A percentile compares a stretch with the other conserved stretches of the same genome.
Conservation (phyloP, 2,797 vertebrate genomes). For the Hafferia zeledoni region DNA sequence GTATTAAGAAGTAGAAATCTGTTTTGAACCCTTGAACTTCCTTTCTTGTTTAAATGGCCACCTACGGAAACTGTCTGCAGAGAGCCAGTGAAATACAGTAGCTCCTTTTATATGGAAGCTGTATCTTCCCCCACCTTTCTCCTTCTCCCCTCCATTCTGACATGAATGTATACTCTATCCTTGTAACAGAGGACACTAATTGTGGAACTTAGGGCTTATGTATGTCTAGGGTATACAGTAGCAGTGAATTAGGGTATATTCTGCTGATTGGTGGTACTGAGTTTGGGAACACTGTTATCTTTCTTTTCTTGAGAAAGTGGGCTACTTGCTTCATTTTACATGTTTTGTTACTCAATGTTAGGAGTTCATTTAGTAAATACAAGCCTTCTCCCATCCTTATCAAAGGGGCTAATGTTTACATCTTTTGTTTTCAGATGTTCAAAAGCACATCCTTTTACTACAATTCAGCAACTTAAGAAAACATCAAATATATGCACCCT, state of each 20-base stretch:
- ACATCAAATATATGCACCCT: neutral
- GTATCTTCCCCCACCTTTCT: constrained; percentile 23
- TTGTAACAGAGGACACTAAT: constrained; percentile 60
- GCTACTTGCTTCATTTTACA: constrained; percentile 47
- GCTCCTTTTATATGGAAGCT: constrained; percentile 71
- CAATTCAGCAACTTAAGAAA: neutral
- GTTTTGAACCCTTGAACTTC: constrained; percentile 79
- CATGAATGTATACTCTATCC: constrained; percentile 59
- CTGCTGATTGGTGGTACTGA: constrained; percentile 41
- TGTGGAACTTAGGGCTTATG: constrained; percentile 48
- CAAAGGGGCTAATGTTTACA: neutral
- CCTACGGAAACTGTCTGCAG: constrained; percentile 65
- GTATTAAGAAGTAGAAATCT: constrained; percentile 74
- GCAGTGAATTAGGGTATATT: constrained; percentile 31
- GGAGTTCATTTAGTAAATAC: neutral
- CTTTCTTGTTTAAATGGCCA: constrained; percentile 78
- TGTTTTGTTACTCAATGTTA: constrained; percentile 5
- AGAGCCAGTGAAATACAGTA: constrained; percentile 66
- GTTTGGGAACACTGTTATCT: constrained; percentile 66
- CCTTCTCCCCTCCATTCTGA: constrained; percentile 54
- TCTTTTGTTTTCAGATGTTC: neutral
- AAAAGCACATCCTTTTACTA: neutral
- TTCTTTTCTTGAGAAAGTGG: constrained; percentile 64
- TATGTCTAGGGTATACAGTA: constrained; percentile 35
- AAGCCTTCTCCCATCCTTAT: neutral